These are phyloP conservation scores for Harpegnathos saltator DNA, from an alignment of 1,140 invertebrate species.

Conservation along the genomic window DNA sequence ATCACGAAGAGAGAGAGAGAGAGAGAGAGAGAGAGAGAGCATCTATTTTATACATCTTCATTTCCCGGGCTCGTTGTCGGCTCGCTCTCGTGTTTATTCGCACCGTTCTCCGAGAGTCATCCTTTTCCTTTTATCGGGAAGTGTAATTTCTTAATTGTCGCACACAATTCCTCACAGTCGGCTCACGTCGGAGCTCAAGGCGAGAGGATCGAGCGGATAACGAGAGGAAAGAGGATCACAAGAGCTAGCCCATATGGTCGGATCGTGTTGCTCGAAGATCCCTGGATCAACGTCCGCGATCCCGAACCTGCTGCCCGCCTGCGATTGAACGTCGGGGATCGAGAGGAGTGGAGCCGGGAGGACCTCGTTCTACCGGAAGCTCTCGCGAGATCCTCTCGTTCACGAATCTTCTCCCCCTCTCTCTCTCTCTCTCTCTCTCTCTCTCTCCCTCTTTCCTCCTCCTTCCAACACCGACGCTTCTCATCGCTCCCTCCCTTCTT, in stretches of 20 bases:
- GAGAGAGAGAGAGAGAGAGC: no score
- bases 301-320: background rate
- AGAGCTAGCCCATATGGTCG: background rate
- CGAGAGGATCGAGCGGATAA: background rate
- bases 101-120: background rate
- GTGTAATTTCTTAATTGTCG: background rate
- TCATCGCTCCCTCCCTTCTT: background rate
- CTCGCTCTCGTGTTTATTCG: background rate
- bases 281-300: background rate
- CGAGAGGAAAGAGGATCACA: background rate
- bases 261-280: background rate
- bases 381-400: constrained; percentile 1
- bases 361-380: background rate
- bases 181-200: no score
- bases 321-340: background rate
- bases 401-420: no score
- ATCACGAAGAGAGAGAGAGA: no score
- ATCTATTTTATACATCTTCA: constrained; percentile 29
- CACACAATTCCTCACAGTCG: no score
- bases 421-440: no score
- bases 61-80: background rate
- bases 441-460: background rate
- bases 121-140: background rate
- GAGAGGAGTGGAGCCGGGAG: background rate
- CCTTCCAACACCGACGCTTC: background rate